Evolutionary conservation across 2,113 vertebrate species (phyloP).

Genomic region (Neotragus moschatus): DNA sequence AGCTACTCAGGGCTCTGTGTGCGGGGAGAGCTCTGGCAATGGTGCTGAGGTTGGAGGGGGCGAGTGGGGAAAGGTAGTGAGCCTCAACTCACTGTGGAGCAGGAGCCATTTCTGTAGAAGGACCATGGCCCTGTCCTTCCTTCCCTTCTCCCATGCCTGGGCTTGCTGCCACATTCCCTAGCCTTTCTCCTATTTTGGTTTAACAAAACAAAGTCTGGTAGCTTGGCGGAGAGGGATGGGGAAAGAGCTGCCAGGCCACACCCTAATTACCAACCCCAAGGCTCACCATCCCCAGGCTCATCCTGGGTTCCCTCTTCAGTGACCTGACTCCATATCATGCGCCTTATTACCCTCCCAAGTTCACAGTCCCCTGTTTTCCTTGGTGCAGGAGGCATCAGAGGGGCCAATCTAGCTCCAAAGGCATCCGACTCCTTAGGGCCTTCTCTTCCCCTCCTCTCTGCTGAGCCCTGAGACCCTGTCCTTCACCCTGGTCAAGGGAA

Average conservation of each 20-base stretch:
- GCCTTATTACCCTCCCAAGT: not conserved
- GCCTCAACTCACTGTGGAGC: not conserved
- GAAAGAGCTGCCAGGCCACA: slow-evolving; percentile 41
- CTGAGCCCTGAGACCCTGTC: not conserved
- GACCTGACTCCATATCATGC: not conserved
- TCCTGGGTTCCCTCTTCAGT: not conserved
- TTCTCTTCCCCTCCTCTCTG: not conserved
- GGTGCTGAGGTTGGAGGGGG: not conserved
- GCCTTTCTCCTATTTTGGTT: slow-evolving; percentile 77
- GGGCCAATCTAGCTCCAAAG: not conserved
- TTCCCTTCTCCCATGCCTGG: slow-evolving; percentile 41
- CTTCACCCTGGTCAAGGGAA: not conserved
- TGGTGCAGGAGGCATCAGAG: not conserved
- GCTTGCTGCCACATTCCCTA: slow-evolving; percentile 64
- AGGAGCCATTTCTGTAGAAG: slow-evolving; percentile 3
- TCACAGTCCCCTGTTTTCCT: not conserved
- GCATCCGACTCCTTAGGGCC: not conserved
- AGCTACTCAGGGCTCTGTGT: not conserved
- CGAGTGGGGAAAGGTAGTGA: not conserved
- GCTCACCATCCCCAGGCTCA: not conserved
- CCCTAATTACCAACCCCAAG: slow-evolving; percentile 36
- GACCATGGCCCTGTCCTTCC: not conserved
- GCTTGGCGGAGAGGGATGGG: not conserved
- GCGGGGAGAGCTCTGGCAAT: not conserved
- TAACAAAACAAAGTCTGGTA: slow-evolving; percentile 70